These are phyloP conservation scores for Drosophila eugracilis DNA, from an alignment of 1,140 invertebrate species.

Conservation along the genomic window DNA sequence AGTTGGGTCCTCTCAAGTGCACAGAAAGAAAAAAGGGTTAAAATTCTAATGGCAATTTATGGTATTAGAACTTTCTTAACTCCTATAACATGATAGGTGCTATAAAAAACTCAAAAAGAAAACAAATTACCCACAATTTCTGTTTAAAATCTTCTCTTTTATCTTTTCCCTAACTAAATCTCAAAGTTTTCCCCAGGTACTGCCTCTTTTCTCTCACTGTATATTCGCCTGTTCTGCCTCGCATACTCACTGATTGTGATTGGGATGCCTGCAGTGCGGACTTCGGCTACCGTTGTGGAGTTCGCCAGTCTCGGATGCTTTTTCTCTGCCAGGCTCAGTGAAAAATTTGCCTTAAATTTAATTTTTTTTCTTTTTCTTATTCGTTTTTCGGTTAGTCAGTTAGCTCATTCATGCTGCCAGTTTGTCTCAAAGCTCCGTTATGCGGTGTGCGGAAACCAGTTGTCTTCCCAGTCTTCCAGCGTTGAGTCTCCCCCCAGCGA, in stretches of 20 bases:
- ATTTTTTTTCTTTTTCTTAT: conserved; percentile 40
- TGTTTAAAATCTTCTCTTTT: neutral
- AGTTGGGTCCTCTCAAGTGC: conserved; percentile 12
- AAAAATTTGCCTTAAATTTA: conserved; percentile 56
- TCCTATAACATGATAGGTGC: no score
- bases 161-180: neutral
- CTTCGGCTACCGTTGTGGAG: conserved; percentile 57
- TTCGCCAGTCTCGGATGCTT: conserved; percentile 30
- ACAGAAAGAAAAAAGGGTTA: neutral
- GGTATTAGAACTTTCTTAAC: no score
- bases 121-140: no score
- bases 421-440: conserved; percentile 64
- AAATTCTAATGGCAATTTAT: no score
- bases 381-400: conserved; percentile 55
- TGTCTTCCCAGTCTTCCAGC: conserved; percentile 54
- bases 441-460: conserved; percentile 67
- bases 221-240: conserved; percentile 20
- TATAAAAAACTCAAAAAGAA: no score
- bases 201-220: neutral
- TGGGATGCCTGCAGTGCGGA: conserved; percentile 69
- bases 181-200: neutral
- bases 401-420: conserved; percentile 48
- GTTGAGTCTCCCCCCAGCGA: no score
- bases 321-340: conserved; percentile 23
- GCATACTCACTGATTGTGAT: conserved; percentile 35